phyloP scores from a whole-genome alignment of 2,797 vertebrate species.

The Eupleurogrammus muticus region DNA sequence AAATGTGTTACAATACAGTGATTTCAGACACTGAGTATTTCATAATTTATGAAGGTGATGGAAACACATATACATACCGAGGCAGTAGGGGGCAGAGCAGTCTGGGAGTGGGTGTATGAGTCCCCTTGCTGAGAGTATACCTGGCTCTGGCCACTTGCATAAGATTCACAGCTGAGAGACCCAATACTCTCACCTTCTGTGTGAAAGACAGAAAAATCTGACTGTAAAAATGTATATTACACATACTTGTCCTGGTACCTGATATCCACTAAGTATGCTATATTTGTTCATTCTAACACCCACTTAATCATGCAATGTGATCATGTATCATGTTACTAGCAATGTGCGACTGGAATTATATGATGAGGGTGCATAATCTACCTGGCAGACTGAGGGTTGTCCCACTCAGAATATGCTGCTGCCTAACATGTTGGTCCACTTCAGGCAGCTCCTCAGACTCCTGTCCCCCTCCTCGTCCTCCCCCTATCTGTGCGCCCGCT shows the following conservation, averaged over 20 bases:
- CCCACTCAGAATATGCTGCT: slow-evolving; percentile 80
- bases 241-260: neutral
- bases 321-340: neutral
- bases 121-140: slow-evolving; percentile 79
- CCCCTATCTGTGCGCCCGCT: slow-evolving; percentile 51
- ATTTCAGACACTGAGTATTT: slow-evolving; percentile 4
- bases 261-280: neutral
- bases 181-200: slow-evolving; percentile 78
- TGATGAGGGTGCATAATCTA: slow-evolving; percentile 55
- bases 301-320: neutral
- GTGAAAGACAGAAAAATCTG: slow-evolving; percentile 18
- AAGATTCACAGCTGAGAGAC: slow-evolving; percentile 83
- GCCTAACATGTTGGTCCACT: slow-evolving; percentile 88
- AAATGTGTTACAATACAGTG: neutral
- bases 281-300: neutral
- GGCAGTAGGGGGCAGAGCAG: slow-evolving; percentile 64
- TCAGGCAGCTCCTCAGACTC: slow-evolving; percentile 89
- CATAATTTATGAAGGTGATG: neutral
- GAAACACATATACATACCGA: slow-evolving; percentile 71
- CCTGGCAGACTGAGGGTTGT: slow-evolving; percentile 75
- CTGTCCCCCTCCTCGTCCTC: slow-evolving; percentile 52
- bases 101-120: slow-evolving; percentile 73
- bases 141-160: slow-evolving; percentile 81
- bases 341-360: neutral
- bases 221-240: neutral